Evolutionary conservation across 2,888 invertebrate genomes (phyloP).

Genomic region (Caenorhabditis virilis): DNA sequence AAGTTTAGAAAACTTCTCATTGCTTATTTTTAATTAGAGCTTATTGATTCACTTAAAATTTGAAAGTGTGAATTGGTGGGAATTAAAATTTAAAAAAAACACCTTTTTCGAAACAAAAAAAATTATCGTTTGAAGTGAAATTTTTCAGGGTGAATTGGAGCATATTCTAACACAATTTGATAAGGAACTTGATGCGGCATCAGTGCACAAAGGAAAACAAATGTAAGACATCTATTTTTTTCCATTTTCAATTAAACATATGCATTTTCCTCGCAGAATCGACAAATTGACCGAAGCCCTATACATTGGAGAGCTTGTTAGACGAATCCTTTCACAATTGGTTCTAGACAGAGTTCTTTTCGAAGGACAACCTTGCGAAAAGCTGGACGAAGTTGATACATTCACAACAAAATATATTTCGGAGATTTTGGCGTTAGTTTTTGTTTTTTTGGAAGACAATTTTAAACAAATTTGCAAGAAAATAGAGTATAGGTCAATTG

Average conservation of each 20-base stretch:
- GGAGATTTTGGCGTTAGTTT: slow-evolving; percentile 66
- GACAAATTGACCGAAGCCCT: slow-evolving; percentile 69
- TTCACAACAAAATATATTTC: slow-evolving; percentile 69
- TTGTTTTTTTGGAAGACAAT: no score
- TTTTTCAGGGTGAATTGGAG: slow-evolving; percentile 61
- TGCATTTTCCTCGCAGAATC: slow-evolving; percentile 61
- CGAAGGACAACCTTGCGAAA: slow-evolving; percentile 61
- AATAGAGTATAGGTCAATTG: no score
- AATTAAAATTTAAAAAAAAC: no score
- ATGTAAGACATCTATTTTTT: slow-evolving; percentile 51
- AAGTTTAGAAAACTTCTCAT: no score
- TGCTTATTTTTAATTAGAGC: no score
- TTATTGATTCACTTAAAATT: no score
- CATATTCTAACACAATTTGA: slow-evolving; percentile 67
- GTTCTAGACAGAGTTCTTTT: slow-evolving; percentile 63
- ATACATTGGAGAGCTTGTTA: slow-evolving; percentile 68
- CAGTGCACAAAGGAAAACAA: slow-evolving; percentile 68
- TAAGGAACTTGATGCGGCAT: slow-evolving; percentile 63
- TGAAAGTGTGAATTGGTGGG: no score
- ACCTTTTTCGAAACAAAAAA: neutral
- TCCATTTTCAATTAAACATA: slow-evolving; percentile 4
- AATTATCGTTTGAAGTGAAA: neutral
- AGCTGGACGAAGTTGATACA: slow-evolving; percentile 61
- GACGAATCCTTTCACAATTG: slow-evolving; percentile 65
- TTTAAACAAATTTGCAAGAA: no score